Base-by-base conservation (phyloP, 2,797 vertebrate species). In the Danio aesculapii region DNA sequence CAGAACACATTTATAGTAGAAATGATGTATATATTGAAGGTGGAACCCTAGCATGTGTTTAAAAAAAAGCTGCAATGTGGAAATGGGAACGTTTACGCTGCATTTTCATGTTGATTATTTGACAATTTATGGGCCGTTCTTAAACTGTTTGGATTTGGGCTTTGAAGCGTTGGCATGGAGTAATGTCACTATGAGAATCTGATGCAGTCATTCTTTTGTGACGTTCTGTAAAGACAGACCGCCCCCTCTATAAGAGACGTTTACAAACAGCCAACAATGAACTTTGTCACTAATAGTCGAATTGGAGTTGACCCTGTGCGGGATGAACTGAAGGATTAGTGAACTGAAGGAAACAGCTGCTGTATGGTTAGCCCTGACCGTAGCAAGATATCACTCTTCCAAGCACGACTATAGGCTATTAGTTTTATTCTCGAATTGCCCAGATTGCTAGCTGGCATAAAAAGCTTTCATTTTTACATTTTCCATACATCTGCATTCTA, bases 321-420 rank as follows among this genome's bases (percentile, higher is more conserved):
- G 49, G 44, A 47, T 46, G 66, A 72, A 82, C 58, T 21, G 63
- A 67, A 75, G 63, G 70, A 68, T 75, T 64, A 71, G 70, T 75
- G 58, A 79, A 46, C 69, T 69, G 17, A 8, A 85, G 84, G 87
- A 87, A 85, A 75, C 86, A 87, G 82, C 82, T 87, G 83, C 67
- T 63, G 75, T 74, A 77, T 77, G 79, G 75, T 81, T 84, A 75
- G 50, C 70, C 41, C 69, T 83, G 82, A 81, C 83, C 73, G 11
- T 79, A 6, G 30, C 41, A 66, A 21, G 64, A 72, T 61, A 79
- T 67, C 55, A 53, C 52, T 41, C 50, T 66, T 71, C 47, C 64
- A 80, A 73, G 53, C 79, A 74, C 67, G 41, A 72, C 19, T 55
- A 76, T 30, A 30, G 10, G 19, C 30, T 6, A 52, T 53, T 66